phyloP scores from a whole-genome alignment of 1,140 invertebrate genomes.

The Coelopa frigida region DNA sequence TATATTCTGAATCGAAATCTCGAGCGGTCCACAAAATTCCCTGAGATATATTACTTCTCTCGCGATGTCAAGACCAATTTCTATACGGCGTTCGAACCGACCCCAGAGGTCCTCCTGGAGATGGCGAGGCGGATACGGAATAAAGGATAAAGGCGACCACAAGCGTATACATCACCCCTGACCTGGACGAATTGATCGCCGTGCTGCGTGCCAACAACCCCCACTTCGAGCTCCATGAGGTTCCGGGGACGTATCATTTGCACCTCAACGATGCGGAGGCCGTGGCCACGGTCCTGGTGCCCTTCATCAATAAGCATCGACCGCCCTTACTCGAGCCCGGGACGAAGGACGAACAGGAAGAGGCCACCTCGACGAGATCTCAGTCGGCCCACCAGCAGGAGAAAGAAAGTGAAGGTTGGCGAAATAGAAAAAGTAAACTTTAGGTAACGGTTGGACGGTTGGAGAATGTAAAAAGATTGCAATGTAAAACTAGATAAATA shows the following conservation, averaged over 20 bases:
- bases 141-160: constrained; percentile 25
- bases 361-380: too few species aligned
- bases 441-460: too few species aligned
- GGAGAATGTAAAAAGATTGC: too few species aligned
- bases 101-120: background rate
- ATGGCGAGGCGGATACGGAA: constrained; percentile 7
- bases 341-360: constrained; percentile 15
- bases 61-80: constrained; percentile 49
- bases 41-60: constrained; percentile 51
- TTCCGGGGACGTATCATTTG: constrained; percentile 54
- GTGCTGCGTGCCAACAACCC: constrained; percentile 45
- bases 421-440: too few species aligned
- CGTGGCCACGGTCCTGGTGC: background rate
- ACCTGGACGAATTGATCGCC: constrained; percentile 44
- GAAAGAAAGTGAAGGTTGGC: too few species aligned
- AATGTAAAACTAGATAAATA: too few species aligned
- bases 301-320: constrained; percentile 1
- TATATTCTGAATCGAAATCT: constrained; percentile 50
- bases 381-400: too few species aligned
- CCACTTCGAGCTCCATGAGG: constrained; percentile 50
- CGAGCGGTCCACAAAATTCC: constrained; percentile 44
- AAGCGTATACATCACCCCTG: constrained; percentile 1
- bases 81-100: background rate
- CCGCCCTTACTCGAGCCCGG: constrained; percentile 1
- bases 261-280: constrained; percentile 59